Conservation (phyloP, 2,888 invertebrate species). For the Drosophila acutilabella region DNA sequence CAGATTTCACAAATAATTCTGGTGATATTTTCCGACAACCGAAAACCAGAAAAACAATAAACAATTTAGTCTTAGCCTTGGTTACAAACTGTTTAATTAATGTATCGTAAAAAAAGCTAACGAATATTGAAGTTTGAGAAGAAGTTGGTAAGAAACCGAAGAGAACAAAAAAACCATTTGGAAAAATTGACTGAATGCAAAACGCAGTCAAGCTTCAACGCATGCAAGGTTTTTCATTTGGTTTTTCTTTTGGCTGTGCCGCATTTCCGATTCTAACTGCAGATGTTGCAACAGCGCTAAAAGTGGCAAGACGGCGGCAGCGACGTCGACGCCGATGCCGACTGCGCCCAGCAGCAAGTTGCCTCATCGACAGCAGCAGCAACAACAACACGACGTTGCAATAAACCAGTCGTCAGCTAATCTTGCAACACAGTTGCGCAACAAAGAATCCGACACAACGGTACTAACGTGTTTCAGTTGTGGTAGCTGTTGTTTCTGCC, state of each 20-base stretch:
- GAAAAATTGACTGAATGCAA: constrained; percentile 54
- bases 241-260: constrained; percentile 33
- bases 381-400: constrained; percentile 57
- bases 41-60: constrained; percentile 1
- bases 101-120: constrained; percentile 52
- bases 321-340: constrained; percentile 8
- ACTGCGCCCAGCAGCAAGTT: constrained; percentile 58
- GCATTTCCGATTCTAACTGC: constrained; percentile 78
- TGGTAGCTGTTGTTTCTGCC: constrained; percentile 49
- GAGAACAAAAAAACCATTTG: constrained; percentile 8
- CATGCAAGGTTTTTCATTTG: constrained; percentile 63
- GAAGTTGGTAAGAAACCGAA: background rate
- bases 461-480: constrained; percentile 77
- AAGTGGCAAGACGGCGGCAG: constrained; percentile 32
- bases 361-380: constrained; percentile 70
- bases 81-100: constrained; percentile 32
- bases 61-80: constrained; percentile 40
- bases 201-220: constrained; percentile 74
- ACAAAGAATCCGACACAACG: constrained; percentile 82
- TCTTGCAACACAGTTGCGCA: constrained; percentile 84
- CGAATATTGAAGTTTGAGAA: constrained; percentile 55
- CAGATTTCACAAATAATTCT: constrained; percentile 28
- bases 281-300: constrained; percentile 68
- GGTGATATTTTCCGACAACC: constrained; percentile 37
- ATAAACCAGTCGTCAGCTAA: constrained; percentile 80